Evolutionary conservation across 2,888 invertebrate species (phyloP).

Genomic region (Anticlea derivata): DNA sequence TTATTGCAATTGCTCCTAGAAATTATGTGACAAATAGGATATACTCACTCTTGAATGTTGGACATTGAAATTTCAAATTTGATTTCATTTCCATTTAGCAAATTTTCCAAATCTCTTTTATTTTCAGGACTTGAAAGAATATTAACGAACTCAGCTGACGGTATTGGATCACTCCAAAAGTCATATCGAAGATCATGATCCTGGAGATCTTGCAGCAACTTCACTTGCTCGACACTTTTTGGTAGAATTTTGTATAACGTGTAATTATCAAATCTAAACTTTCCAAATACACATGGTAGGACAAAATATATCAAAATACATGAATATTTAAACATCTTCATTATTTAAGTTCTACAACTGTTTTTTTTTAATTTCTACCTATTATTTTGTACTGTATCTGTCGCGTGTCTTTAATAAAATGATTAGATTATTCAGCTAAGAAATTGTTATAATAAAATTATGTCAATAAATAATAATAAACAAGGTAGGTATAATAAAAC

Average conservation of each 20-base stretch:
- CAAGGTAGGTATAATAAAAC: neutral
- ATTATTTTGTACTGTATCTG: neutral
- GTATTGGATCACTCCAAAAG: slow-evolving; percentile 62
- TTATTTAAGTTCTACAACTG: neutral
- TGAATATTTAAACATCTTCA: slow-evolving; percentile 13
- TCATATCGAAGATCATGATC: slow-evolving; percentile 57
- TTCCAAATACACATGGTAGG: slow-evolving; percentile 41
- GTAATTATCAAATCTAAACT: slow-evolving; percentile 54
- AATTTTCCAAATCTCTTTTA: slow-evolving; percentile 49
- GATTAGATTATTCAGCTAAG: slow-evolving; percentile 1
- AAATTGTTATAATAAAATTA: too few relatives aligned
- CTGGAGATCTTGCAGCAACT: slow-evolving; percentile 69
- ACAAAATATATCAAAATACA: slow-evolving; percentile 10
- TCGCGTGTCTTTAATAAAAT: neutral
- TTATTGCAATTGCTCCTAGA: too few relatives aligned
- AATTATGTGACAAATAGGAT: too few relatives aligned
- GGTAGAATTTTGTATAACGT: slow-evolving; percentile 80
- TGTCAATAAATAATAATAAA: neutral
- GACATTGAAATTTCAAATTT: slow-evolving; percentile 60
- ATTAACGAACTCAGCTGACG: slow-evolving; percentile 51
- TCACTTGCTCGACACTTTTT: slow-evolving; percentile 64
- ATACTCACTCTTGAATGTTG: slow-evolving; percentile 74
- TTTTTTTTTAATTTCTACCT: slow-evolving; percentile 1
- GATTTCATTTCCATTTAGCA: slow-evolving; percentile 56
- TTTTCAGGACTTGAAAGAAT: slow-evolving; percentile 62